Conservation (phyloP, 2,888 invertebrate species). For the Epinotia demarniana region DNA sequence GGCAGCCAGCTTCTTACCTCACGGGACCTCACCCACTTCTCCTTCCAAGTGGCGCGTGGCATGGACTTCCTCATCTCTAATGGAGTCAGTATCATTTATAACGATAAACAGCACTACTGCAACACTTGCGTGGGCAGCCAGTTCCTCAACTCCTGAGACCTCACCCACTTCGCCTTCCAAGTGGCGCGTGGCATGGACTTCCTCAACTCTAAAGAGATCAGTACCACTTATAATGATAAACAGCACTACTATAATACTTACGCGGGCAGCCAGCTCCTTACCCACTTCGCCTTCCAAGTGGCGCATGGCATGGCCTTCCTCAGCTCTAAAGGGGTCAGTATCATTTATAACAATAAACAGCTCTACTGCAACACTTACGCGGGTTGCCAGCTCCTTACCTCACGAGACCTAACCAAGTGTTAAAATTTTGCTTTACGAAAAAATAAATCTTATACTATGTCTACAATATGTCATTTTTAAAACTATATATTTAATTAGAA, state of each 20-base stretch:
- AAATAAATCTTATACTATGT: too few species aligned
- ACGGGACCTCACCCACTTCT: too few species aligned
- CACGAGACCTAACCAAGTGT: slow-evolving; percentile 90
- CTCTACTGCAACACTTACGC: slow-evolving; percentile 92
- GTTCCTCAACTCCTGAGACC: slow-evolving; percentile 92
- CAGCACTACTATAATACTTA: slow-evolving; percentile 92
- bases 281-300: slow-evolving; percentile 96
- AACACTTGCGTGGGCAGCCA: slow-evolving; percentile 91
- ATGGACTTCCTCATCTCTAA: too few species aligned
- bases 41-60: too few species aligned
- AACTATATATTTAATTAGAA: too few species aligned
- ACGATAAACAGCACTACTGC: slow-evolving; percentile 88
- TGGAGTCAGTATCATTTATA: too few species aligned
- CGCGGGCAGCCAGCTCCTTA: slow-evolving; percentile 90
- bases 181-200: slow-evolving; percentile 96
- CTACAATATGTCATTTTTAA: too few species aligned
- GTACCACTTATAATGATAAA: slow-evolving; percentile 59
- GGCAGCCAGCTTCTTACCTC: too few species aligned
- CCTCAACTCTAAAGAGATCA: slow-evolving; percentile 91
- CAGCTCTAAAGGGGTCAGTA: slow-evolving; percentile 89
- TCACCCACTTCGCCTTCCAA: slow-evolving; percentile 96
- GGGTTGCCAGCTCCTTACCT: slow-evolving; percentile 91
- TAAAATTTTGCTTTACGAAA: too few species aligned
- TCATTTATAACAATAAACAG: slow-evolving; percentile 72
- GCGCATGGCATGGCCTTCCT: slow-evolving; percentile 95